These are phyloP conservation scores for Fregetta grallaria DNA, from an alignment of 2,113 vertebrate genomes.

Conservation along the genomic window DNA sequence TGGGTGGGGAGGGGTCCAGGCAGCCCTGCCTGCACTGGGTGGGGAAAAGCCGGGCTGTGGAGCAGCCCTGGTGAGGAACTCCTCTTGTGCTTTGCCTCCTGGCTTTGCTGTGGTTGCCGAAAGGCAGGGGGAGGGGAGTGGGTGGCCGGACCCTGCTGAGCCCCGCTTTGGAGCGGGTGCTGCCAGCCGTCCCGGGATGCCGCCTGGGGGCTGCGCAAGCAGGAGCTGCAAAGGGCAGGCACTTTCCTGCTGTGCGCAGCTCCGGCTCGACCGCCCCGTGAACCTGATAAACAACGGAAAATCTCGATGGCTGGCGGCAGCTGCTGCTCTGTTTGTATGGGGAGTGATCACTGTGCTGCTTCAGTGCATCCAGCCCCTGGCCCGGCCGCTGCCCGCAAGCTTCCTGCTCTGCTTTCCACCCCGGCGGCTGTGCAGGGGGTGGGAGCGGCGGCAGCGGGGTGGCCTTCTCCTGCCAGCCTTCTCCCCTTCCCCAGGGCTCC, in stretches of 20 bases:
- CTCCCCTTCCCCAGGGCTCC: not conserved
- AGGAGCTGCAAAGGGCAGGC: not conserved
- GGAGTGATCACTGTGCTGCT: rapidly evolving
- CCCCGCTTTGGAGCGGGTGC: not conserved
- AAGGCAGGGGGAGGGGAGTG: not conserved
- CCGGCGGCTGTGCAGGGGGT: rapidly evolving
- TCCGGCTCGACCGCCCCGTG: rapidly evolving
- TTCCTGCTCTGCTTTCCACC: not conserved
- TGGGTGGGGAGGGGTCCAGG: not conserved
- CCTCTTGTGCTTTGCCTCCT: not conserved
- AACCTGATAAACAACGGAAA: slow-evolving; percentile 41
- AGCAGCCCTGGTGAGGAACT: not conserved
- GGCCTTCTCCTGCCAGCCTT: not conserved
- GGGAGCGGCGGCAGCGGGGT: not conserved
- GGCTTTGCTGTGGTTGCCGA: not conserved
- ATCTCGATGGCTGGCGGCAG: not conserved
- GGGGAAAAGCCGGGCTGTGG: not conserved
- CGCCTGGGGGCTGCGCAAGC: not conserved
- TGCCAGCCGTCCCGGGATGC: not conserved
- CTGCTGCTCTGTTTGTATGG: not conserved
- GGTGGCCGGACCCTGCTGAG: not conserved
- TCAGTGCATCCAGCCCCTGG: not conserved
- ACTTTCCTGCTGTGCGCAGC: rapidly evolving
- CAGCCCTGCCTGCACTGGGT: not conserved
- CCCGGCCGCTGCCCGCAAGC: rapidly evolving